Conservation (phyloP, 2,797 vertebrate species). For the Clamator glandarius region DNA sequence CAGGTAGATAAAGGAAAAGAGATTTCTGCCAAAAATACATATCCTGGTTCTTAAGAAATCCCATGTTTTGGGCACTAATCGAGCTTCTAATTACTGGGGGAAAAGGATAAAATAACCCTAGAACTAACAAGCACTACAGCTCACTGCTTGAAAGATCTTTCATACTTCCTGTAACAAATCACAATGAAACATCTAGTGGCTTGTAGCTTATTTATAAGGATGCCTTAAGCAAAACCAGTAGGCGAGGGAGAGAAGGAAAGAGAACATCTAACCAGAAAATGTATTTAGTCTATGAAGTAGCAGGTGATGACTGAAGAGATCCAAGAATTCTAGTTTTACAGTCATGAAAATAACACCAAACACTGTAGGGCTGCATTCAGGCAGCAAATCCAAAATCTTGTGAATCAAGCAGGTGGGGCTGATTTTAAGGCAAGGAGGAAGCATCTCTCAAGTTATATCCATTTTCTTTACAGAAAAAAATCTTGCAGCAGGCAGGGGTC, state of each 20-base stretch:
- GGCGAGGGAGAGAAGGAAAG: background rate
- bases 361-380: background rate
- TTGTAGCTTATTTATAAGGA: background rate
- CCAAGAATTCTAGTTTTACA: background rate
- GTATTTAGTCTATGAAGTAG: background rate
- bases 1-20: background rate
- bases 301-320: background rate
- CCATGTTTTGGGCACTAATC: background rate
- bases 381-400: background rate
- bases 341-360: background rate
- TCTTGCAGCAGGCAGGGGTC: slow-evolving; percentile 18
- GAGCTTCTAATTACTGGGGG: background rate
- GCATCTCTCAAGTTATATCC: background rate
- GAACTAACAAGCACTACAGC: background rate
- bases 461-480: background rate
- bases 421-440: slow-evolving; percentile 12
- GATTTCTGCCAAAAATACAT: background rate
- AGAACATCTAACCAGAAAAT: background rate
- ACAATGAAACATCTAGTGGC: background rate
- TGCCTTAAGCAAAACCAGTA: background rate
- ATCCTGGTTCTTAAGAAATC: background rate
- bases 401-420: background rate
- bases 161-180: background rate
- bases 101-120: background rate
- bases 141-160: background rate